Base-by-base conservation (phyloP, 2,113 vertebrate genomes). In the Heterotis niloticus region DNA sequence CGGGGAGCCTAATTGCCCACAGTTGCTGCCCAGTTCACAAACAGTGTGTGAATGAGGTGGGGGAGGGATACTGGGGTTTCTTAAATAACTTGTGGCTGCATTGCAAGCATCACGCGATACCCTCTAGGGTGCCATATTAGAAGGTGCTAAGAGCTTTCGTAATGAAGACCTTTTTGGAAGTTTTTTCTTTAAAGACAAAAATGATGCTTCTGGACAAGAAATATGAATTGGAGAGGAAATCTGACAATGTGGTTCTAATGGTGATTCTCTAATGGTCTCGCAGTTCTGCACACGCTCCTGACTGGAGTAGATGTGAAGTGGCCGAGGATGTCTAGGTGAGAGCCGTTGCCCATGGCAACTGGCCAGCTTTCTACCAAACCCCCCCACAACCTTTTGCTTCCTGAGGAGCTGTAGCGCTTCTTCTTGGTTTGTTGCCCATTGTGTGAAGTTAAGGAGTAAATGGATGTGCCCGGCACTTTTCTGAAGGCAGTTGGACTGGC, bases 1-100 rank as follows among this genome's bases (percentile, higher is more conserved):
- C 20, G 52, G 12, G 9, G 44, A 20, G 62, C 24, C 64, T 79
- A 75, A 79, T 79, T 75, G 71, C 60, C 57, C 68, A 12, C n/a
- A 17, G 17, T 34, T 44, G 64, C 70, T 66, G 59, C 29, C 29
- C 64, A 70, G 28, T 65, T 64, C 62, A 72, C 5, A 64, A 60
- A 75, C 11, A 23, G 51, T 3, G 56, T 18, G 34, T 44, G 34
- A 44, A 44, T 44, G 34, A 44, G 34, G 7, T 7, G 2, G 34
- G 34, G 34, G 34, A 44, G 23, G 23, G 56, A 79, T 67, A 60
- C 64, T 28, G n/a, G 57, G 10, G 18, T 62, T 79, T 65, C 56
- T 34, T 57, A 62, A 64, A 72, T 54, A 72, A 24, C 26, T 23
- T 20, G 17, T 67, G 34, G 17, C 10, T 7, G 1, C n/a, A 20